Conservation (phyloP, 2,888 invertebrate genomes). For the Plagodis dolabraria region DNA sequence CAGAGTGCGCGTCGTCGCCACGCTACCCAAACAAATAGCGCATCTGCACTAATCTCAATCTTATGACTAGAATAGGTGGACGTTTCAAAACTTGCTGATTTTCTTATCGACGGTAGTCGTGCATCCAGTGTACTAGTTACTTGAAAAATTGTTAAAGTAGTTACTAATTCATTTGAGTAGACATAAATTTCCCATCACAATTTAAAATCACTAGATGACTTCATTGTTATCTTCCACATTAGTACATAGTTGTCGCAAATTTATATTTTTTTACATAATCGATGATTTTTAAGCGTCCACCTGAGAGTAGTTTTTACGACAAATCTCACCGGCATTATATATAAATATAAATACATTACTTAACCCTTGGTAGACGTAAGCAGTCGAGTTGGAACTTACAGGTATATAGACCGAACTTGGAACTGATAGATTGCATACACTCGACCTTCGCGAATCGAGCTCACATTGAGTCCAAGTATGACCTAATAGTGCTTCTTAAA, state of each 20-base stretch:
- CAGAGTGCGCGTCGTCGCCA: constrained; percentile 92
- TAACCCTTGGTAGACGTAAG: constrained; percentile 36
- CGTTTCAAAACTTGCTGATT: constrained; percentile 6
- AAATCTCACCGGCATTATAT: constrained; percentile 37
- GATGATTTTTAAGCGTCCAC: constrained; percentile 16
- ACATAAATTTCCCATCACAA: background rate
- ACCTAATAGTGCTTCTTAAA: constrained; percentile 38
- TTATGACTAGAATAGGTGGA: constrained; percentile 22
- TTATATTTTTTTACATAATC: background rate
- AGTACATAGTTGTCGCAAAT: background rate
- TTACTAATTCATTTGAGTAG: no score
- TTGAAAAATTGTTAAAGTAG: no score
- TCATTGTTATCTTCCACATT: background rate
- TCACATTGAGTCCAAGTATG: constrained; percentile 44
- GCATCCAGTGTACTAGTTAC: no score
- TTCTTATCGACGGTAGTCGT: background rate
- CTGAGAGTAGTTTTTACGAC: constrained; percentile 29
- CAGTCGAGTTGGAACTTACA: constrained; percentile 43
- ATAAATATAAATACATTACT: constrained; percentile 23
- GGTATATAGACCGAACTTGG: constrained; percentile 46
- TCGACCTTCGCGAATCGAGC: constrained; percentile 46
- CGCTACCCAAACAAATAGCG: constrained; percentile 89
- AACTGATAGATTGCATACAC: constrained; percentile 44
- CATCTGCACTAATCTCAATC: constrained; percentile 64
- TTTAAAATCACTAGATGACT: background rate